Evolutionary conservation across 1,140 invertebrate genomes (phyloP).

Genomic region (Lepidurus couesii): DNA sequence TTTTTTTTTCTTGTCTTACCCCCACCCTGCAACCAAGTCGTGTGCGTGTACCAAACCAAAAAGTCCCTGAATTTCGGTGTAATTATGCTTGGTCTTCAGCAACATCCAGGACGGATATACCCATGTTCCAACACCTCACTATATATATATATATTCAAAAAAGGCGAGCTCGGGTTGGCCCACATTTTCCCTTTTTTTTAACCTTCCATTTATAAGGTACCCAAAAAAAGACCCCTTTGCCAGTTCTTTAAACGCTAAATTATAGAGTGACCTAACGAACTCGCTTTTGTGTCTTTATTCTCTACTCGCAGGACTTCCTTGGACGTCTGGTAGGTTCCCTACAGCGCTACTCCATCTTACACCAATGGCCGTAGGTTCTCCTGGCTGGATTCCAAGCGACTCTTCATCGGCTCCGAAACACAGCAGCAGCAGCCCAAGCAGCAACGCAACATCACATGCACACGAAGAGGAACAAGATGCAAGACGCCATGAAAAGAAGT

Average conservation of each 20-base stretch:
- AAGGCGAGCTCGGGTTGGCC: not conserved
- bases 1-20: not conserved
- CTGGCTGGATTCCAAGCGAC: conserved; percentile 13
- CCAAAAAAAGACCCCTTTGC: not conserved
- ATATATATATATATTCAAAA: not conserved
- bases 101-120: not conserved
- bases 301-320: not conserved
- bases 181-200: not conserved
- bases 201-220: not conserved
- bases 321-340: conserved; percentile 5
- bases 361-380: not conserved
- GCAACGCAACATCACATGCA: not conserved
- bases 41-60: conserved; percentile 12
- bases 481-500: not conserved
- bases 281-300: conserved; percentile 15
- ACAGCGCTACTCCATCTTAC: conserved; percentile 3
- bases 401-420: not conserved
- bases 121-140: not conserved
- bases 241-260: conserved; percentile 1
- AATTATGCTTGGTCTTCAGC: conserved; percentile 11
- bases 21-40: not conserved
- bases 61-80: conserved; percentile 14
- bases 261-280: conserved; percentile 15
- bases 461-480: not conserved
- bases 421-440: not conserved